Conservation (phyloP, 2,888 invertebrate genomes). For the Lysandra bellargus region DNA sequence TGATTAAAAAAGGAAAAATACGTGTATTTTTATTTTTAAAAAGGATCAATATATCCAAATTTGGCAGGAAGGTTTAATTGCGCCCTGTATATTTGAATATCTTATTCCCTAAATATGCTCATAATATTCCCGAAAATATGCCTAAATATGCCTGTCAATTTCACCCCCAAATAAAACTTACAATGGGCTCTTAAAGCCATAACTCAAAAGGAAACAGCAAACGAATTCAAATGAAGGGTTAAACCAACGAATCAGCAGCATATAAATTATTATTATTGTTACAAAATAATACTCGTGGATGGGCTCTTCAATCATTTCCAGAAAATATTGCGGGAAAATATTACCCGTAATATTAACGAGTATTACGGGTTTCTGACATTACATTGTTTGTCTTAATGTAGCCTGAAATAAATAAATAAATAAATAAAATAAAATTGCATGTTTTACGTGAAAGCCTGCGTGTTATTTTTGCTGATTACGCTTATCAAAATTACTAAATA, state of each 20-base stretch:
- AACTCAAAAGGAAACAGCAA: not conserved
- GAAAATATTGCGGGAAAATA: not conserved
- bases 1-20: no score
- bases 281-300: not conserved
- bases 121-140: not conserved
- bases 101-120: not conserved
- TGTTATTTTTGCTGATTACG: not conserved
- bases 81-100: no score
- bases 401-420: no score
- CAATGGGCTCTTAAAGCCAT: not conserved
- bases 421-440: no score
- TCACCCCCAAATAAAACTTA: not conserved
- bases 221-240: not conserved
- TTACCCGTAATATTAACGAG: not conserved
- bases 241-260: slow-evolving; percentile 2
- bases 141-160: not conserved
- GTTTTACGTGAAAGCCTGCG: not conserved
- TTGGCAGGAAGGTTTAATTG: no score
- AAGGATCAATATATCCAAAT: no score
- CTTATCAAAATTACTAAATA: no score
- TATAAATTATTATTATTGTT: slow-evolving; percentile 9
- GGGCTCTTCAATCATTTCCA: not conserved
- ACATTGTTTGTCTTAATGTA: not conserved
- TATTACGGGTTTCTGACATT: not conserved
- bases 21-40: no score